Conservation (phyloP, 2,797 vertebrate genomes). For the Poecilia wingei region DNA sequence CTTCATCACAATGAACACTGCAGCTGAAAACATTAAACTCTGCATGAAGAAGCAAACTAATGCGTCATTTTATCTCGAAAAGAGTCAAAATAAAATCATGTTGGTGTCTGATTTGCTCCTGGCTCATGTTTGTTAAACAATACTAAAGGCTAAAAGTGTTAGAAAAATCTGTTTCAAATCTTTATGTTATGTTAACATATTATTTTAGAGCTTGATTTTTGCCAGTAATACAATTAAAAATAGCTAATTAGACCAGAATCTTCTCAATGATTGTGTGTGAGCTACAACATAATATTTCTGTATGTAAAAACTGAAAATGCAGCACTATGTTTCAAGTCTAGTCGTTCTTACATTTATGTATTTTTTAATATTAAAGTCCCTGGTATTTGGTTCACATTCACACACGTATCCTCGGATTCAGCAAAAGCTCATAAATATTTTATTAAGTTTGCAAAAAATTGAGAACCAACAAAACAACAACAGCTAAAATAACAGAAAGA, state of each 20-base stretch:
- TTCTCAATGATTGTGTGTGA: neutral
- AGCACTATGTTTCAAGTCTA: neutral
- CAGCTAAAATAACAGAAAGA: too few species aligned
- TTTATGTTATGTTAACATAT: neutral
- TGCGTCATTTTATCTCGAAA: neutral
- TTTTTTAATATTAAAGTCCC: neutral
- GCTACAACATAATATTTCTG: neutral
- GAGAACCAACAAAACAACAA: too few species aligned
- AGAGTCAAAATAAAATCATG: neutral
- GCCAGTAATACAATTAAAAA: neutral
- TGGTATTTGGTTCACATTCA: neutral
- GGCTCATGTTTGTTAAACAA: neutral
- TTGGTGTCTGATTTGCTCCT: neutral
- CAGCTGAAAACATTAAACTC: neutral
- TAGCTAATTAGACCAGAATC: too few species aligned
- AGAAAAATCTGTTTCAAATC: neutral
- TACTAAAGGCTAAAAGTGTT: neutral
- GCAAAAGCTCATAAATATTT: too few species aligned
- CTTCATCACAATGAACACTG: slow-evolving; percentile 5
- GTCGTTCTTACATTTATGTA: neutral
- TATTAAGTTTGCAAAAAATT: too few species aligned
- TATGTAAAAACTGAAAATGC: neutral
- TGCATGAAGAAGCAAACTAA: neutral
- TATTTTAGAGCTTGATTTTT: neutral
- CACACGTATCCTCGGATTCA: neutral